A percentile compares a stretch with the other conserved stretches of the same genome.
phyloP scores from a whole-genome alignment of 2,888 invertebrate genomes.

The Lathronympha strigana region DNA sequence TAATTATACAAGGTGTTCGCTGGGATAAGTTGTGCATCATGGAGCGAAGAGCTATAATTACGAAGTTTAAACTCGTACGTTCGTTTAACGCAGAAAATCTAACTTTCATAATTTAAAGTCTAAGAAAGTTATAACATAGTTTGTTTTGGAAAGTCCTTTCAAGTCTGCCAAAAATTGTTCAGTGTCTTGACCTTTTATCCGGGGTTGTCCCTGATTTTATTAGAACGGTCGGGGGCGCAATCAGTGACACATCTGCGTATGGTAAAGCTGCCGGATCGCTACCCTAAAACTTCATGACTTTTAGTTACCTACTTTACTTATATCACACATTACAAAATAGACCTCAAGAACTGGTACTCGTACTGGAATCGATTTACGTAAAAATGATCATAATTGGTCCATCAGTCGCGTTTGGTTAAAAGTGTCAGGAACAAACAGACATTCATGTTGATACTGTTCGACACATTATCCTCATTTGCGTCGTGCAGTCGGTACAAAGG shows the following conservation, averaged over 20 bases:
- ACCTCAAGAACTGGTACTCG: too few relatives aligned
- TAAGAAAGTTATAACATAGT: conserved; percentile 12
- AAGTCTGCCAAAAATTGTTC: conserved; percentile 12
- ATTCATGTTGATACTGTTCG: too few relatives aligned
- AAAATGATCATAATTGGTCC: too few relatives aligned
- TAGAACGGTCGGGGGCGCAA: conserved; percentile 41
- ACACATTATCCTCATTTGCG: too few relatives aligned
- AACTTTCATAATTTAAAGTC: conserved; percentile 27
- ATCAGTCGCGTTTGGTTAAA: too few relatives aligned
- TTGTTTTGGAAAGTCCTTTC: conserved; percentile 14
- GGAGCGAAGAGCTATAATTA: conserved; percentile 30
- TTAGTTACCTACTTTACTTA: too few relatives aligned
- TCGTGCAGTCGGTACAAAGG: too few relatives aligned
- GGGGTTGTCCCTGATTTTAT: conserved; percentile 32
- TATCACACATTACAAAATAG: too few relatives aligned
- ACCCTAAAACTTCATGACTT: too few relatives aligned
- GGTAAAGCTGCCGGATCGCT: too few relatives aligned
- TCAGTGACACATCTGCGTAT: conserved; percentile 52
- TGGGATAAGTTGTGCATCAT: conserved; percentile 34
- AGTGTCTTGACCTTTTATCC: conserved; percentile 25
- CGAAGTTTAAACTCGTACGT: conserved; percentile 29
- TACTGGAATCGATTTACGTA: too few relatives aligned
- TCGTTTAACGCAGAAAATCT: conserved; percentile 30
- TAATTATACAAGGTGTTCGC: conserved; percentile 36
- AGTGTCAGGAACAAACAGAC: too few relatives aligned